These are phyloP conservation scores for Hymenopus coronatus DNA, from an alignment of 2,888 invertebrate species.

Conservation along the genomic window DNA sequence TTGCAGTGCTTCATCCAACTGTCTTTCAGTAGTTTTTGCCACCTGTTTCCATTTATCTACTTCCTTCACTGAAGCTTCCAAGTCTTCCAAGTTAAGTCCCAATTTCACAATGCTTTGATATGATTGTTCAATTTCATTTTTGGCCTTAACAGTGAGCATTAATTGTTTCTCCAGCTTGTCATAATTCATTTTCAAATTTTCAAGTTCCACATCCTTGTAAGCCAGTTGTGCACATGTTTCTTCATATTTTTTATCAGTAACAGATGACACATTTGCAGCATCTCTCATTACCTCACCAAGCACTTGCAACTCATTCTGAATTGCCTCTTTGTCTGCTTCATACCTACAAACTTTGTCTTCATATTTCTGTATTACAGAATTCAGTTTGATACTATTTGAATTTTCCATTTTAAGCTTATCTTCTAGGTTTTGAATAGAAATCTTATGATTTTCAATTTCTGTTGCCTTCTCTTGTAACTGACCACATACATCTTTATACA, in stretches of 20 bases:
- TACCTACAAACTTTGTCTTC: background rate
- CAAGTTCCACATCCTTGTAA: constrained; percentile 42
- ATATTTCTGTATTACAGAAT: background rate
- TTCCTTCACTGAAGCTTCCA: constrained; percentile 9
- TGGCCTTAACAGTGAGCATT: background rate
- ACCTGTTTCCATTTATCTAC: constrained; percentile 24
- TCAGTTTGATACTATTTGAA: background rate
- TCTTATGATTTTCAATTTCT: background rate
- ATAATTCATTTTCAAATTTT: constrained; percentile 44
- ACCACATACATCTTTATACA: too few relatives aligned
- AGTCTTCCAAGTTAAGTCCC: background rate
- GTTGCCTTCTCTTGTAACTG: background rate
- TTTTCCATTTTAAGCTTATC: background rate
- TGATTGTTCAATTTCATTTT: background rate
- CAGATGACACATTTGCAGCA: background rate
- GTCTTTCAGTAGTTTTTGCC: constrained; percentile 24
- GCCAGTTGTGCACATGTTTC: background rate
- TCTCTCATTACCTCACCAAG: background rate
- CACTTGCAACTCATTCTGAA: constrained; percentile 24
- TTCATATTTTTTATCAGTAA: background rate
- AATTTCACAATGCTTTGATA: background rate
- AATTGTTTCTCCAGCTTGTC: constrained; percentile 39
- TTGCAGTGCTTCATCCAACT: constrained; percentile 17
- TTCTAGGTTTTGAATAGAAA: background rate
- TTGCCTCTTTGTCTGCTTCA: background rate